Conservation (phyloP, 2,888 invertebrate species). For the Priocnemis perturbator region DNA sequence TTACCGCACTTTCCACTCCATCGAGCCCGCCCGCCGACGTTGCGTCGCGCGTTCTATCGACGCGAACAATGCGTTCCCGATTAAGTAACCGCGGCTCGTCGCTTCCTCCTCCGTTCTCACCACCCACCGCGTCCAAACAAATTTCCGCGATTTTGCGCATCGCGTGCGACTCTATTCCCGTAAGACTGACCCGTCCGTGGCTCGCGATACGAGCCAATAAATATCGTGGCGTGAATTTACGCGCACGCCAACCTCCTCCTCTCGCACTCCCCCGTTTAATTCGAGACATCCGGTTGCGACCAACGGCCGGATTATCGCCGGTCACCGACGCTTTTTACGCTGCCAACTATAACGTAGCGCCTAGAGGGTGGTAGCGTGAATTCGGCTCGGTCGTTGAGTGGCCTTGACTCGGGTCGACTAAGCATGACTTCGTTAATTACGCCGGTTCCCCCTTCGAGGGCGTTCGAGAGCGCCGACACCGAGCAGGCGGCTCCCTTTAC, state of each 20-base stretch:
- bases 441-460: slow-evolving; percentile 21
- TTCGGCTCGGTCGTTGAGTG: slow-evolving; percentile 37
- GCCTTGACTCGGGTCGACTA: slow-evolving; percentile 48
- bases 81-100: slow-evolving; percentile 8
- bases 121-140: background rate
- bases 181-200: background rate
- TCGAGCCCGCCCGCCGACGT: background rate
- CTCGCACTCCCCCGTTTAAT: background rate
- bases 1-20: slow-evolving; percentile 4
- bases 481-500: slow-evolving; percentile 39
- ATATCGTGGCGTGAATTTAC: background rate
- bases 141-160: too few relatives aligned
- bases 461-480: slow-evolving; percentile 19
- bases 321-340: too few relatives aligned
- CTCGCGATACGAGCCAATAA: background rate
- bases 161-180: background rate
- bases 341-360: background rate
- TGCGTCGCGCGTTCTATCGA: slow-evolving; percentile 7
- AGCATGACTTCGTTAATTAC: slow-evolving; percentile 53
- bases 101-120: background rate
- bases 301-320: slow-evolving; percentile 3
- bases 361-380: slow-evolving; percentile 22
- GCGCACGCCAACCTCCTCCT: background rate
- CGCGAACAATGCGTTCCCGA: slow-evolving; percentile 28
- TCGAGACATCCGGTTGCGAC: slow-evolving; percentile 2